These are phyloP conservation scores for Podilymbus podiceps DNA, from an alignment of 2,113 vertebrate species.

Conservation along the genomic window DNA sequence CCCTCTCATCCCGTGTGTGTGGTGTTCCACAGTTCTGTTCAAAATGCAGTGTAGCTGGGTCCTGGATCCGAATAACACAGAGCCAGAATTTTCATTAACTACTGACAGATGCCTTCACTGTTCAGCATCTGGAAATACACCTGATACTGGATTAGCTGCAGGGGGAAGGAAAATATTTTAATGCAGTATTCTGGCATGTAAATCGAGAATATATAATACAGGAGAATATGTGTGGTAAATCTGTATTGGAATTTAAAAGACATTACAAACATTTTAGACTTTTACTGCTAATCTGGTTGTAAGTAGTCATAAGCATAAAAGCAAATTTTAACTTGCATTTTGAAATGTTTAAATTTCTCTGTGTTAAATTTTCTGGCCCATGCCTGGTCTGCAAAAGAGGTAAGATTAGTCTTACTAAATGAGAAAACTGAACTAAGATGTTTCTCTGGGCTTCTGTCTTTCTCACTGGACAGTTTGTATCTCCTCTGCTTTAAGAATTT, in stretches of 20 bases:
- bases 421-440: not conserved
- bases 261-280: not conserved
- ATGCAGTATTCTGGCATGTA: not conserved
- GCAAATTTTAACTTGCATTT: not conserved
- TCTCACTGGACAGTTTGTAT: not conserved
- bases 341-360: not conserved
- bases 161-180: not conserved
- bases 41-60: not conserved
- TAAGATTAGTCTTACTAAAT: not conserved
- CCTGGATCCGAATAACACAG: not conserved
- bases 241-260: not conserved
- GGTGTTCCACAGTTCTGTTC: not conserved
- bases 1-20: rapidly evolving
- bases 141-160: not conserved
- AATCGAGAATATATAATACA: not conserved
- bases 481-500: not conserved
- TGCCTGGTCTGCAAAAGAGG: not conserved
- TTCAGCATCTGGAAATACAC: not conserved
- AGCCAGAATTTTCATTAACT: not conserved
- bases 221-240: not conserved
- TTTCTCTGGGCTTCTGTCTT: not conserved
- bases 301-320: not conserved
- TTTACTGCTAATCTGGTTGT: not conserved
- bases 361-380: not conserved
- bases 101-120: not conserved